Percentiles rank a stretch among this genome's conserved stretches.
phyloP scores from a whole-genome alignment of 2,888 invertebrate genomes.

The Hirtodrosophila alboralis region DNA sequence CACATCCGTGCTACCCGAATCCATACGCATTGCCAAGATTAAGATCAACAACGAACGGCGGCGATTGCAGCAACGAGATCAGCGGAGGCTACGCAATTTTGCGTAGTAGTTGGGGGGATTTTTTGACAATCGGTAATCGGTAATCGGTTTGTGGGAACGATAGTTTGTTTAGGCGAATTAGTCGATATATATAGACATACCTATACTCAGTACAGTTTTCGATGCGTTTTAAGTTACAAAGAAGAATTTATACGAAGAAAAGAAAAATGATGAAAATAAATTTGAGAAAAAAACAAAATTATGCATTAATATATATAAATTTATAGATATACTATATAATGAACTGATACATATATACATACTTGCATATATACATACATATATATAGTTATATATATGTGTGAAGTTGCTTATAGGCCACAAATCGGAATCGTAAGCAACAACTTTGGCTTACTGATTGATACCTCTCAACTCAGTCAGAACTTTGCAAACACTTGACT shows the following conservation, averaged over 20 bases:
- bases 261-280: conserved; percentile 22
- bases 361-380: conserved; percentile 50
- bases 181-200: conserved; percentile 15
- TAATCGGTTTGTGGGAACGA: conserved; percentile 19
- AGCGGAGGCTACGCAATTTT: conserved; percentile 56
- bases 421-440: conserved; percentile 9
- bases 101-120: conserved; percentile 62
- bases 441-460: conserved; percentile 36
- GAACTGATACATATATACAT: conserved; percentile 76
- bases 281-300: conserved; percentile 29
- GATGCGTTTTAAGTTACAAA: conserved; percentile 42
- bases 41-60: conserved; percentile 80
- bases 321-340: conserved; percentile 66
- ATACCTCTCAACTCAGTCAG: conserved; percentile 33
- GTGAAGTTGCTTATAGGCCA: conserved; percentile 56
- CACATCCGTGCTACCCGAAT: conserved; percentile 79
- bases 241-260: conserved; percentile 44
- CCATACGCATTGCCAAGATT: conserved; percentile 80
- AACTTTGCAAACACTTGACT: conserved; percentile 24
- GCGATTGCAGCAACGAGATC: conserved; percentile 58
- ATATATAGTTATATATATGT: conserved; percentile 31
- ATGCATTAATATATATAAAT: conserved; percentile 50
- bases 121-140: conserved; percentile 41
- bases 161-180: conserved; percentile 7
- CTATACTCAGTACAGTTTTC: conserved; percentile 54